Evolutionary conservation across 2,113 vertebrate genomes (phyloP), one percentile per base, ranked within the genome.

Genomic region (Setophaga coronata): DNA sequence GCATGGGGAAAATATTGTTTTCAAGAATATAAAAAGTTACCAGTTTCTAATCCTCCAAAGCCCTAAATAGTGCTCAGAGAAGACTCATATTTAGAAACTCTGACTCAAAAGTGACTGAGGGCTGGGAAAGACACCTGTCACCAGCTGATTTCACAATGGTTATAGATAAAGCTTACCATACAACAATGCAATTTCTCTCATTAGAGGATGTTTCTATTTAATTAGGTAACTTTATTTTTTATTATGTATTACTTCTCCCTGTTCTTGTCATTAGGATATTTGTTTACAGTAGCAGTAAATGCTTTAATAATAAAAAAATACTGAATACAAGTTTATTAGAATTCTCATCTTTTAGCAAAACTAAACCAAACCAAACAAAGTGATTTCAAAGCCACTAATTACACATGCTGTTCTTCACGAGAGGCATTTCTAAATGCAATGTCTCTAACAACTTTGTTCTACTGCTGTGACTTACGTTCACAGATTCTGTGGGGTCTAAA

Each of bases 401-500:
- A 84, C 28, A 50, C 45, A 36, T 7, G 14, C 23, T 79, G 61
- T 12, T 91, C 31, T 93, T 87, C 4, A 6, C 0, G 6, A 96
- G 80, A 83, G 61, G 64, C 0, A 0, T 93, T 95, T 95, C 81
- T 76, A 95, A 76, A 70, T 14, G 21, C 4, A 2, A 51, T 18
- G 23, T 64, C 58, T 93, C 74, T 61, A 91, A 96, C 78, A 95
- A 94, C 74, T 88, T 88, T 92, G 18, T 90, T 86, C 93, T 92
- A 69, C 81, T 73, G 38, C 87, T 87, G 34, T 84, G 74, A 92
- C 74, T 97, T 96, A 38, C 1, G 1, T 70, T 97, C 90, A 78
- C 86, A 61, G 83, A 92, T 95, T 95, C 87, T 71, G 38, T 92
- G 72, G 36, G 92, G 87, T 91, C 82, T 95, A 94, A 95, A 91